A percentile compares a stretch with the other conserved stretches of the same genome.
These are phyloP conservation scores for Stenurella melanura DNA, from an alignment of 2,888 invertebrate genomes.

Conservation along the genomic window DNA sequence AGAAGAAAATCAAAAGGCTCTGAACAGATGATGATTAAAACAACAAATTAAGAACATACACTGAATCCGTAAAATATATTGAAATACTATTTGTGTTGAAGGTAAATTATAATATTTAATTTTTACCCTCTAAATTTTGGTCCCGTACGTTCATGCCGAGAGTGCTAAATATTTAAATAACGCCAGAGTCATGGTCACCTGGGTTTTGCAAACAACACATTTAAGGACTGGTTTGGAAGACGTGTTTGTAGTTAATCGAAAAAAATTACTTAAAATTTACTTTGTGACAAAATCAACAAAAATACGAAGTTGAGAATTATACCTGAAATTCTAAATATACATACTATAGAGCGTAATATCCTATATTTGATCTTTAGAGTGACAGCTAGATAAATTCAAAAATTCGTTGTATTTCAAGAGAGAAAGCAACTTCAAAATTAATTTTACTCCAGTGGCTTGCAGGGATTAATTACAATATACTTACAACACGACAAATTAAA, in stretches of 20 bases:
- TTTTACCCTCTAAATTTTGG: background rate
- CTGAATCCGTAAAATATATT: too few species aligned
- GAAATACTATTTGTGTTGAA: background rate
- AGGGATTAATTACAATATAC: background rate
- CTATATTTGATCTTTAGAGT: slow-evolving; percentile 1
- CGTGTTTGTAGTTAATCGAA: slow-evolving; percentile 48
- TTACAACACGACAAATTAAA: too few species aligned
- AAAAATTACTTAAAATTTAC: slow-evolving; percentile 48
- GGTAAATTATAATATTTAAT: background rate
- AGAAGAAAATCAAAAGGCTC: too few species aligned
- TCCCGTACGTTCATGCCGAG: background rate
- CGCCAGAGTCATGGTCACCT: slow-evolving; percentile 67
- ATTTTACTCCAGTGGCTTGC: background rate
- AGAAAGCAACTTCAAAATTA: background rate
- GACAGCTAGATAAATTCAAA: background rate
- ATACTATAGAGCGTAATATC: slow-evolving; percentile 7
- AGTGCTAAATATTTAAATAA: slow-evolving; percentile 68
- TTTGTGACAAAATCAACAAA: slow-evolving; percentile 48
- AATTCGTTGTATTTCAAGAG: too few species aligned
- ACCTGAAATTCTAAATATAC: slow-evolving; percentile 31
- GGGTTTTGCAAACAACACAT: slow-evolving; percentile 65
- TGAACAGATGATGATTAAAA: too few species aligned
- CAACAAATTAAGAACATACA: too few species aligned
- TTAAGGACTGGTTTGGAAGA: slow-evolving; percentile 60
- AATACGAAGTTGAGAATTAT: slow-evolving; percentile 31